Evolutionary conservation across 2,797 vertebrate species (phyloP).

Genomic region (Tolypeutes matacus): DNA sequence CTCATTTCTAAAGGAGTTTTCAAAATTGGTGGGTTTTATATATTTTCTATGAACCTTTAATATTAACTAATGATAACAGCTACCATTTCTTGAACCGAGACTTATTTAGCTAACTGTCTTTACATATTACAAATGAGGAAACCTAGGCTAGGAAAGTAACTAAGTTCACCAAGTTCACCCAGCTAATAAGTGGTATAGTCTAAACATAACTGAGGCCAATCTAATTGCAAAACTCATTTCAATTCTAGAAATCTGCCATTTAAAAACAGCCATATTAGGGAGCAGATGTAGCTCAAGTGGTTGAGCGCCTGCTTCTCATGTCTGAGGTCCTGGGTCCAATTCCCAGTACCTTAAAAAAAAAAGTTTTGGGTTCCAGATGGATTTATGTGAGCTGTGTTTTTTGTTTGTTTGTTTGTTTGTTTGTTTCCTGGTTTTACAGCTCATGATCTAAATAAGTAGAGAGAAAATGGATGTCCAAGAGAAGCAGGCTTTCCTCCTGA

Average conservation of each 20-base stretch:
- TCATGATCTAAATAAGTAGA: neutral
- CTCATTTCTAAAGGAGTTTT: neutral
- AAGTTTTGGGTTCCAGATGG: neutral
- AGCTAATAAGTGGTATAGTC: neutral
- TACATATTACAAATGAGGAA: neutral
- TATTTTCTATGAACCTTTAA: neutral
- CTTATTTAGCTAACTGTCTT: neutral
- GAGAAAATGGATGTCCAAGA: neutral
- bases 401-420: neutral
- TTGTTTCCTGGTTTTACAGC: neutral
- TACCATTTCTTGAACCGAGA: neutral
- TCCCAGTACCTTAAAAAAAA: neutral
- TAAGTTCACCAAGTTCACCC: neutral
- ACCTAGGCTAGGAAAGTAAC: neutral
- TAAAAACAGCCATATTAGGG: neutral
- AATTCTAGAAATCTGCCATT: neutral
- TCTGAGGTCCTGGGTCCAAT: neutral
- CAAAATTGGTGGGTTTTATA: neutral
- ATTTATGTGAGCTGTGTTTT: neutral
- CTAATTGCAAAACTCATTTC: neutral
- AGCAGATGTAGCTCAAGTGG: too few relatives aligned
- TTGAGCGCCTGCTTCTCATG: too few relatives aligned
- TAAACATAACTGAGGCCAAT: neutral
- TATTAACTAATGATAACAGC: neutral
- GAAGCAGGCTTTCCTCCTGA: fast-evolving